Conservation (phyloP, 2,888 invertebrate genomes). For the Halictus quadricinctus region DNA sequence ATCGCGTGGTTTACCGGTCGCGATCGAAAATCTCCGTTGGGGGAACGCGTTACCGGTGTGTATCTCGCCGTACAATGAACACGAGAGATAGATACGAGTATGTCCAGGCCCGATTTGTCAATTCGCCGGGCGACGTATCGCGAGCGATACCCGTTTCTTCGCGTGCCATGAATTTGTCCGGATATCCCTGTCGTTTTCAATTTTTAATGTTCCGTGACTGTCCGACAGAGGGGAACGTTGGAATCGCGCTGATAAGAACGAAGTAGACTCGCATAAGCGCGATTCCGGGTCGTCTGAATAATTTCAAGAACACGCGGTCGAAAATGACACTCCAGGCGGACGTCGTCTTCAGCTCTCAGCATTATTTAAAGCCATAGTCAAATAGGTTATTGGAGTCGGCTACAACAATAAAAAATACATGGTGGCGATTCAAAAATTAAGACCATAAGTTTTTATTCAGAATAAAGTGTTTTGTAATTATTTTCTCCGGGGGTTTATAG, state of each 20-base stretch:
- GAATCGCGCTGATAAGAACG: neutral
- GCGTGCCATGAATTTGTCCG: conserved; percentile 5
- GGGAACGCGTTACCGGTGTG: neutral
- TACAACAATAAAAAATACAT: too few relatives aligned
- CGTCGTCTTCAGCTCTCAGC: too few relatives aligned
- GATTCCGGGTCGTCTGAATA: neutral
- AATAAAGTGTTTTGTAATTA: too few relatives aligned
- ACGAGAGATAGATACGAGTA: conserved; percentile 12
- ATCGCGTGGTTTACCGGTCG: conserved; percentile 29
- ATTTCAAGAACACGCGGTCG: neutral
- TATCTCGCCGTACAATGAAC: neutral
- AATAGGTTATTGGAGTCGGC: too few relatives aligned
- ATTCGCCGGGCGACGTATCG: conserved; percentile 17
- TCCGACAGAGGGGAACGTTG: neutral
- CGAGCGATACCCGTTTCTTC: conserved; percentile 3
- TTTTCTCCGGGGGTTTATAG: too few relatives aligned
- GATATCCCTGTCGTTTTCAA: neutral
- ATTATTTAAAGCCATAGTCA: too few relatives aligned
- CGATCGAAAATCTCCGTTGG: conserved; percentile 17
- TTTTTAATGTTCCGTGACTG: neutral
- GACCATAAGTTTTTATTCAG: too few relatives aligned
- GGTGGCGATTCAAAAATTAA: too few relatives aligned
- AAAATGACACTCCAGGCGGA: too few relatives aligned
- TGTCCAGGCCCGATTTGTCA: conserved; percentile 16
- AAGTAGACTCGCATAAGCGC: neutral